Conservation (phyloP, 1,140 invertebrate species). For the Drosophila sp. region DNA sequence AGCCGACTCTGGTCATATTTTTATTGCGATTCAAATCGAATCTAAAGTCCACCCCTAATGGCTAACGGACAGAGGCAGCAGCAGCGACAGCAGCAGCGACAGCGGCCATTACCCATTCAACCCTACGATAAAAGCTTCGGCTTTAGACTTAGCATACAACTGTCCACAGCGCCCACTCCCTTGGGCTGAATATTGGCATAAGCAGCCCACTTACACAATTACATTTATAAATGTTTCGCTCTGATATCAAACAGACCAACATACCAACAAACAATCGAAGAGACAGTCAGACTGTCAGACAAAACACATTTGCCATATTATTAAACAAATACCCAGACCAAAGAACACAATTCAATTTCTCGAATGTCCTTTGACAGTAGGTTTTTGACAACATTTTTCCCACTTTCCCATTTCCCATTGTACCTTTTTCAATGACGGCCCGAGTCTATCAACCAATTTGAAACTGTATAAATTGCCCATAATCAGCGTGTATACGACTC, state of each 20-base stretch:
- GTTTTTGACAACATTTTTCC: constrained; percentile 12
- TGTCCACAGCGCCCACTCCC: not conserved
- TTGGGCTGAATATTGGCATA: constrained; percentile 37
- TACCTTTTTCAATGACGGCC: not conserved
- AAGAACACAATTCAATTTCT: constrained; percentile 39
- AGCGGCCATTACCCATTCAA: constrained; percentile 70
- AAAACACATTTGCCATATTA: constrained; percentile 44
- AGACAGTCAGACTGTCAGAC: constrained; percentile 23
- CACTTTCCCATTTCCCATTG: not conserved
- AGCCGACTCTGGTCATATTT: constrained; percentile 51
- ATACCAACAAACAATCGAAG: constrained; percentile 20
- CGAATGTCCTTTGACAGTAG: constrained; percentile 41
- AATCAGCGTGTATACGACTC: constrained; percentile 24
- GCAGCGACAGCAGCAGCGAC: constrained; percentile 18
- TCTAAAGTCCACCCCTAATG: constrained; percentile 71
- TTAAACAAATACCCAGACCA: constrained; percentile 44
- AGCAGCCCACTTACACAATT: constrained; percentile 68
- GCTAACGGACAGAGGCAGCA: constrained; percentile 49
- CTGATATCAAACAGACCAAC: constrained; percentile 58
- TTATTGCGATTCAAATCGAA: constrained; percentile 58
- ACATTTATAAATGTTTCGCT: constrained; percentile 70
- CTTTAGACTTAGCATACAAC: constrained; percentile 27
- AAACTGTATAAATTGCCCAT: constrained; percentile 50
- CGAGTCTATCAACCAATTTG: constrained; percentile 21
- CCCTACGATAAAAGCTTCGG: constrained; percentile 51